phyloP scores from a whole-genome alignment of 1,140 invertebrate genomes.

The Drosophila pseudoananassae region DNA sequence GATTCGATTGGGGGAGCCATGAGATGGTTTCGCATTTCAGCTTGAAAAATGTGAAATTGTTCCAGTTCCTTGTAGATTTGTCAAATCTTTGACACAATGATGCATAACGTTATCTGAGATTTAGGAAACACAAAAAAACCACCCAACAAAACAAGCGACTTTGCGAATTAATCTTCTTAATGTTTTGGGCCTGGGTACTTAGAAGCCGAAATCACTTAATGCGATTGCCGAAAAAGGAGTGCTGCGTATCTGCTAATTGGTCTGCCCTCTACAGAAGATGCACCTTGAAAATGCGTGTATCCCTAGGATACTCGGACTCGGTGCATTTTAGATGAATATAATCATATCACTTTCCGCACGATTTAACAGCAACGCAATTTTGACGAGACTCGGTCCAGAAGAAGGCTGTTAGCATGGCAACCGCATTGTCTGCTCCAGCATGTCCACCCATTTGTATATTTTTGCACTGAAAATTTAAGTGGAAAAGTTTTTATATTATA shows the following conservation, averaged over 20 bases:
- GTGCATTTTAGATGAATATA: slow-evolving; percentile 53
- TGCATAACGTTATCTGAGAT: slow-evolving; percentile 82
- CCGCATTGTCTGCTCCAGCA: slow-evolving; percentile 36
- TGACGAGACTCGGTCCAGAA: slow-evolving; percentile 19
- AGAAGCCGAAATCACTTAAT: slow-evolving; percentile 71
- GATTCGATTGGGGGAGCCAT: slow-evolving; percentile 20
- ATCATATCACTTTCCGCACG: slow-evolving; percentile 80
- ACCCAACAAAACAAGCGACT: slow-evolving; percentile 54
- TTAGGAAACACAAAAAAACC: slow-evolving; percentile 28
- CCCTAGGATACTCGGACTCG: not conserved
- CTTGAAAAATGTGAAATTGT: slow-evolving; percentile 69
- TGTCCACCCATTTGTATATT: slow-evolving; percentile 11
- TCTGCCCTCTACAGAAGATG: slow-evolving; percentile 29
- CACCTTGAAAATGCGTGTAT: slow-evolving; percentile 5
- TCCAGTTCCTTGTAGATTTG: slow-evolving; percentile 65
- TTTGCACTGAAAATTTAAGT: slow-evolving; percentile 6
- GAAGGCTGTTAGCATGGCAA: slow-evolving; percentile 55
- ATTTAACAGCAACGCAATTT: slow-evolving; percentile 78
- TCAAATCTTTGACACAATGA: slow-evolving; percentile 79
- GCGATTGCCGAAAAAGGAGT: slow-evolving; percentile 52
- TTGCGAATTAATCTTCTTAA: slow-evolving; percentile 82
- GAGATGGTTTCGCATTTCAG: slow-evolving; percentile 66
- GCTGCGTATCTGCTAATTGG: slow-evolving; percentile 48
- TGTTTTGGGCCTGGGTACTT: slow-evolving; percentile 58
- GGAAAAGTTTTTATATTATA: not conserved